These are phyloP conservation scores for Acropora yongei DNA, from an alignment of 64 coral and sea anemone genomes.

Conservation along the genomic window DNA sequence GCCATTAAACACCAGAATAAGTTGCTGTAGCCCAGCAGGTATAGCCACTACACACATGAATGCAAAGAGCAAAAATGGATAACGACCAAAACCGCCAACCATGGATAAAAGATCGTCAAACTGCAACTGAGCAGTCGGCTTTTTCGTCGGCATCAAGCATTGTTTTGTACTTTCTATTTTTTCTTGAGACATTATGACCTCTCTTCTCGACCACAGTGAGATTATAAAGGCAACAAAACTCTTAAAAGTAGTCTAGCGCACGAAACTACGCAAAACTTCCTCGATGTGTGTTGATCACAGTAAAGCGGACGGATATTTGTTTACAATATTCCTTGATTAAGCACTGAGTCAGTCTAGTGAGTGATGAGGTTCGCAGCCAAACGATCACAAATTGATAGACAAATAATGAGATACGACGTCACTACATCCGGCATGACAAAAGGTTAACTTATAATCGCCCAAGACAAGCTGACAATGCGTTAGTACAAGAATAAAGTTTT, in stretches of 20 bases:
- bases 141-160: constrained; percentile 9
- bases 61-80: constrained; percentile 61
- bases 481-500: not conserved
- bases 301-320: no score
- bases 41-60: constrained; percentile 87
- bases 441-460: not conserved
- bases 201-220: not conserved
- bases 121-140: constrained; percentile 1
- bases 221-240: not conserved
- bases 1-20: constrained; percentile 85
- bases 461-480: not conserved
- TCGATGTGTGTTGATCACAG: no score
- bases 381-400: no score
- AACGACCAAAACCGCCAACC: constrained; percentile 86
- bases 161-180: not conserved
- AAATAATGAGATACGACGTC: no score
- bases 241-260: no score
- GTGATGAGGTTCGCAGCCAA: no score
- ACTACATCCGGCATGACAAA: no score
- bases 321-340: no score
- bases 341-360: no score
- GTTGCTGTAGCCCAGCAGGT: constrained; percentile 73
- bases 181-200: not conserved
- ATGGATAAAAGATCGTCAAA: constrained; percentile 84
- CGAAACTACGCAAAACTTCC: no score